These are phyloP conservation scores for Deladenus siricidicola DNA, from an alignment of 2,888 invertebrate genomes.

Conservation along the genomic window DNA sequence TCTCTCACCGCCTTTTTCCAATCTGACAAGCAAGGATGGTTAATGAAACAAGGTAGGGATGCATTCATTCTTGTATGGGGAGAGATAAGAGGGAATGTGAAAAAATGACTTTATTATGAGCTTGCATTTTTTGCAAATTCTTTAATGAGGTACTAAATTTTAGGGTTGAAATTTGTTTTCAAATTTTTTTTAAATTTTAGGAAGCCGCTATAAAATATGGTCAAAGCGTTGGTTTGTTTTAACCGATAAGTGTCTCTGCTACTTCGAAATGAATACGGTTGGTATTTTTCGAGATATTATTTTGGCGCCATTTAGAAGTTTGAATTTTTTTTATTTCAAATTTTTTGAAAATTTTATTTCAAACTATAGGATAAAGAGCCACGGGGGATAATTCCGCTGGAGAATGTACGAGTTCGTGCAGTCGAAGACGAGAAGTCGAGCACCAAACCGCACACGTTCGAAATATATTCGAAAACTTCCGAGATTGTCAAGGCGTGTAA, in stretches of 20 bases:
- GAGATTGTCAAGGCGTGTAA: slow-evolving; percentile 72
- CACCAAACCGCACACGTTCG: slow-evolving; percentile 77
- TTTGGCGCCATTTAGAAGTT: not conserved
- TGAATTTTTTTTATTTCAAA: not conserved
- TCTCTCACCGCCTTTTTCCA: slow-evolving; percentile 98
- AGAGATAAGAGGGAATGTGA: too few species aligned
- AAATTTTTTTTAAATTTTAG: not conserved
- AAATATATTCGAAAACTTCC: slow-evolving; percentile 70
- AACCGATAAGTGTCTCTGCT: slow-evolving; percentile 30
- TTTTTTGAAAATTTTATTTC: not conserved
- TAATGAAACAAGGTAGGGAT: slow-evolving; percentile 85
- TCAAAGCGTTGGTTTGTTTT: slow-evolving; percentile 34
- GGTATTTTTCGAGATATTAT: not conserved
- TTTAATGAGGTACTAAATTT: not conserved
- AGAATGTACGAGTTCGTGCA: slow-evolving; percentile 68
- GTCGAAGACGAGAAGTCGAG: slow-evolving; percentile 19
- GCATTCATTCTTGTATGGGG: too few species aligned
- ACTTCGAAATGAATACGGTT: slow-evolving; percentile 28
- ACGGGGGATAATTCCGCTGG: slow-evolving; percentile 29
- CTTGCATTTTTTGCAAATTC: not conserved
- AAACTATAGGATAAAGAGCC: slow-evolving; percentile 26
- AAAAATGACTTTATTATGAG: too few species aligned
- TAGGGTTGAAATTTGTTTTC: not conserved
- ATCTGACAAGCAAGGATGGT: slow-evolving; percentile 96
- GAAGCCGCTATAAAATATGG: slow-evolving; percentile 24